A percentile compares a stretch with the other conserved stretches of the same genome.
phyloP scores from a whole-genome alignment of 1,140 invertebrate species.

The Sogatella furcifera region DNA sequence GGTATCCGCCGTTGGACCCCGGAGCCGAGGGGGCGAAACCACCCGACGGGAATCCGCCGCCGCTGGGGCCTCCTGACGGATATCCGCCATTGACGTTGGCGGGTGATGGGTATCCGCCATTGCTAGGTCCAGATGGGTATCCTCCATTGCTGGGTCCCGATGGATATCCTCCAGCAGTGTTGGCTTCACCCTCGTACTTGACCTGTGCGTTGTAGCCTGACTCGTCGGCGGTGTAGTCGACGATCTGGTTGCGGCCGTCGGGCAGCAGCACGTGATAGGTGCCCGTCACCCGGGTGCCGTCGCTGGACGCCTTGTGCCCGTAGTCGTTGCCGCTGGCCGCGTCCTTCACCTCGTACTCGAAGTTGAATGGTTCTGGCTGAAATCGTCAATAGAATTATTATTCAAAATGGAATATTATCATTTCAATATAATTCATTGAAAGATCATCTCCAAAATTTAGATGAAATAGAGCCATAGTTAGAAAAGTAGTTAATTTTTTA shows the following conservation, averaged over 20 bases:
- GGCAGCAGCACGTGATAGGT: slow-evolving; percentile 54
- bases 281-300: slow-evolving; percentile 46
- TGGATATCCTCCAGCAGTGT: slow-evolving; percentile 5
- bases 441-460: too few relatives aligned
- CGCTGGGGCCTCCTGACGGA: slow-evolving; percentile 25
- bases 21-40: slow-evolving; percentile 8
- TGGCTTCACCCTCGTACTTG: slow-evolving; percentile 47
- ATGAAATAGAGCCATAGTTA: too few relatives aligned
- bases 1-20: slow-evolving; percentile 21
- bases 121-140: slow-evolving; percentile 26
- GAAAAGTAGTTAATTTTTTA: too few relatives aligned
- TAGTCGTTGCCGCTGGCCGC: slow-evolving; percentile 43
- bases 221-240: slow-evolving; percentile 64
- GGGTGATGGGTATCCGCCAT: slow-evolving; percentile 28
- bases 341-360: slow-evolving; percentile 55
- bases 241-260: slow-evolving; percentile 50
- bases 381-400: too few relatives aligned
- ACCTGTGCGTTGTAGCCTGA: slow-evolving; percentile 69
- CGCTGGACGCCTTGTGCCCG: slow-evolving; percentile 49
- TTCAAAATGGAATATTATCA: too few relatives aligned
- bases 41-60: slow-evolving; percentile 5
- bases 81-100: slow-evolving; percentile 23
- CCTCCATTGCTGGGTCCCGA: slow-evolving; percentile 14
- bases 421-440: too few relatives aligned
- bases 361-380: slow-evolving; percentile 66